A percentile compares a stretch with the other conserved stretches of the same genome.
Evolutionary conservation across 2,797 vertebrate species (phyloP).

Genomic region (Denticeps clupeoides): DNA sequence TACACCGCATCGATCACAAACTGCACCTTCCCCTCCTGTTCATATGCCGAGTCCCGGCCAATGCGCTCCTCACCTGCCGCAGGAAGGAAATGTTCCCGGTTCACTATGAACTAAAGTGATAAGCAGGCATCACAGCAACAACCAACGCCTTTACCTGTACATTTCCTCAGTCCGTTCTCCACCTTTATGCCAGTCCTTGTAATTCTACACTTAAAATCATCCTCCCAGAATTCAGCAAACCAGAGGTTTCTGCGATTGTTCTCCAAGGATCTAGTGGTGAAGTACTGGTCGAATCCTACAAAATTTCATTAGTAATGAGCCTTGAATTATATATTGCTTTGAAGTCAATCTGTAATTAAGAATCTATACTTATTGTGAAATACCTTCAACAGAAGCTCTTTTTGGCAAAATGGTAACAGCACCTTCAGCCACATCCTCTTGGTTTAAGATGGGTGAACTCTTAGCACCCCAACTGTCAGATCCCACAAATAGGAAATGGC

Average conservation of each 20-base stretch:
- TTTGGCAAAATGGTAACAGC: conserved; percentile 86
- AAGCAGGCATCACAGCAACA: too few relatives aligned
- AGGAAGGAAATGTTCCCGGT: too few relatives aligned
- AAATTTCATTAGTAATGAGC: too few relatives aligned
- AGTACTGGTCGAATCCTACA: conserved; percentile 87
- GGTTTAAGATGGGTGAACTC: conserved; percentile 67
- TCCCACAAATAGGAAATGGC: conserved; percentile 85
- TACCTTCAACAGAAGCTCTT: conserved; percentile 81
- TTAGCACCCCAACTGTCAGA: conserved; percentile 90
- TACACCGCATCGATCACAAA: conserved; percentile 86
- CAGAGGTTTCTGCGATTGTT: conserved; percentile 89
- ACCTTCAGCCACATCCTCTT: conserved; percentile 74
- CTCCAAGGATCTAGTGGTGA: conserved; percentile 76
- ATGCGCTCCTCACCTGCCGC: conserved; percentile 78
- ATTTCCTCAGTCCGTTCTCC: conserved; percentile 57
- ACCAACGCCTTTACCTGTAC: conserved; percentile 73
- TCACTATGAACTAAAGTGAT: too few relatives aligned
- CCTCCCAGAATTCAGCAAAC: conserved; percentile 92
- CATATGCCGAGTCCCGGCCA: conserved; percentile 67
- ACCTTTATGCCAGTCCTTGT: conserved; percentile 53
- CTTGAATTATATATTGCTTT: conserved; percentile 23
- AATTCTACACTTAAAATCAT: conserved; percentile 82
- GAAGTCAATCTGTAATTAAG: too few relatives aligned
- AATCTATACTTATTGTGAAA: too few relatives aligned
- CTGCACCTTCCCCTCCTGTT: conserved; percentile 86